A percentile compares a stretch with the other conserved stretches of the same genome.
phyloP scores from a whole-genome alignment of 2,888 invertebrate species.

The Conomelus anceps region DNA sequence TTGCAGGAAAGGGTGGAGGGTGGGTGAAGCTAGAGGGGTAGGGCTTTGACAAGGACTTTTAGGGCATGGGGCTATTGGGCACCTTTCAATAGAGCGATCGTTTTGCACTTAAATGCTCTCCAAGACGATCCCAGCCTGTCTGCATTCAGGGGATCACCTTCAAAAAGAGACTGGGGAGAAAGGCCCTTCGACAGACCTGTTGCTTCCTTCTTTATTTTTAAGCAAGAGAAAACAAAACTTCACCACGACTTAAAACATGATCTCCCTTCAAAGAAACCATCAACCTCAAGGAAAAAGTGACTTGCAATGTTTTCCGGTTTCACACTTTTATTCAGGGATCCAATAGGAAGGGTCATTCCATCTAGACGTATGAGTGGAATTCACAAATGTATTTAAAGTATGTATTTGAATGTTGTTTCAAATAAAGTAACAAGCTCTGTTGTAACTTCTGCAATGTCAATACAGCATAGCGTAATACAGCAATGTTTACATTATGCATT shows the following conservation, averaged over 20 bases:
- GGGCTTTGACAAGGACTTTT: not conserved
- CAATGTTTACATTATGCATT: no score
- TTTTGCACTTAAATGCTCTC: constrained; percentile 7
- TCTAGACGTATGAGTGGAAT: not conserved
- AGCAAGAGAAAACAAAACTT: not conserved
- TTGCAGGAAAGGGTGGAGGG: not conserved
- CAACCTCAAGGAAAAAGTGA: no score
- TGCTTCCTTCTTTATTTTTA: constrained; percentile 1
- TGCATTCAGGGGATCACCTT: not conserved
- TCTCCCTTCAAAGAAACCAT: not conserved
- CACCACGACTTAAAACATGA: not conserved
- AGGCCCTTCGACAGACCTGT: constrained; percentile 1
- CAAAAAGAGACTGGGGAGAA: not conserved
- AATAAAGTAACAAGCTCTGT: no score
- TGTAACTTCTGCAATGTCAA: no score
- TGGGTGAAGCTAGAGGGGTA: not conserved
- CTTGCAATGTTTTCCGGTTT: not conserved
- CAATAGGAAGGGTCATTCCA: not conserved
- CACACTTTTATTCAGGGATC: not conserved
- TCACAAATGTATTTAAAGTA: no score
- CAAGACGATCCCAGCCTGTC: not conserved
- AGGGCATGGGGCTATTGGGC: not conserved
- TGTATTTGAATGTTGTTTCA: no score
- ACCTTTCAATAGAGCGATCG: constrained; percentile 9
- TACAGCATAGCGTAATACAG: no score